These are phyloP conservation scores for Xenotilapia leptura DNA, from an alignment of 2,113 vertebrate genomes.

Conservation along the genomic window DNA sequence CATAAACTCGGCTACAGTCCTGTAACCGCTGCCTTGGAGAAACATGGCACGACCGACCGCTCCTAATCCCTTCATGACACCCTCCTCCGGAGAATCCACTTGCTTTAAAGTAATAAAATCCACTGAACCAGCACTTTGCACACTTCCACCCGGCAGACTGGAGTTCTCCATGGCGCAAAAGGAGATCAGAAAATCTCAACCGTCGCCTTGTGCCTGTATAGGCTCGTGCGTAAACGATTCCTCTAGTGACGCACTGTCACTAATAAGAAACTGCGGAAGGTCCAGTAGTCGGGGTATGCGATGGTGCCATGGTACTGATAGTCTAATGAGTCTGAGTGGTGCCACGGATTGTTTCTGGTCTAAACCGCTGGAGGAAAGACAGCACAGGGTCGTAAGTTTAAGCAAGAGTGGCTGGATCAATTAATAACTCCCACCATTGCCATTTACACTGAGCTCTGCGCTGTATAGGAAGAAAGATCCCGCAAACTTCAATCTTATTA, in stretches of 20 bases:
- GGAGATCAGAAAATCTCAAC: constrained; percentile 5
- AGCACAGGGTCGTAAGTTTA: neutral
- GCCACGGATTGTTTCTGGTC: constrained; percentile 27
- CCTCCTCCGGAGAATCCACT: neutral
- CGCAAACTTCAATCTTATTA: neutral
- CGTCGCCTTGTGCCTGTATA: neutral
- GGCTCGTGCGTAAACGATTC: constrained; percentile 38
- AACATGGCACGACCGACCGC: constrained; percentile 5
- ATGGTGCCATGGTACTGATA: constrained; percentile 16
- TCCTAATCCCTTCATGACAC: neutral
- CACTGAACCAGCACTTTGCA: neutral
- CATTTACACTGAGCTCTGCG: neutral
- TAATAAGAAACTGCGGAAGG: neutral
- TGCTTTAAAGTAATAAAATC: constrained; percentile 4
- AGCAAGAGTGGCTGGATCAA: neutral
- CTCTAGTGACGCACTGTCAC: constrained; percentile 26
- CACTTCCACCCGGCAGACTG: constrained; percentile 12
- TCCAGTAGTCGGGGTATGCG: constrained; percentile 1
- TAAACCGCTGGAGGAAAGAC: constrained; percentile 9
- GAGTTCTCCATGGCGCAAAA: constrained; percentile 65
- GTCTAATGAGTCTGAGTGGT: constrained; percentile 23
- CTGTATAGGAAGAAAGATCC: neutral
- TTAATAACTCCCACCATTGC: neutral
- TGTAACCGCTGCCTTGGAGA: neutral
- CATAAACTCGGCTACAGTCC: constrained; percentile 31